Conservation (phyloP, 2,888 invertebrate species). For the Saturnia japonica region DNA sequence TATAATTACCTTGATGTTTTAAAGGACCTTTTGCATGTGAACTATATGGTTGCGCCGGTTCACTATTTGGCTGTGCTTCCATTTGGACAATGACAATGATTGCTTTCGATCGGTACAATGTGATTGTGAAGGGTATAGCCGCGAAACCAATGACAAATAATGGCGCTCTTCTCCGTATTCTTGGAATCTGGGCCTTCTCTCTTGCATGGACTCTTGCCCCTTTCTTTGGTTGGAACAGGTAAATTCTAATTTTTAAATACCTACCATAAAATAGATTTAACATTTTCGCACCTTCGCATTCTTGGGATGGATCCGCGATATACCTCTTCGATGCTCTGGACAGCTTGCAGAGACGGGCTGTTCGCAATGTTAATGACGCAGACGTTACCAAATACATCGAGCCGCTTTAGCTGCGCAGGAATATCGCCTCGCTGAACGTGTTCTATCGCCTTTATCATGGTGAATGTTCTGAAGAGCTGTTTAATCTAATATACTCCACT, state of each 20-base stretch:
- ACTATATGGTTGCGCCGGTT: slow-evolving; percentile 92
- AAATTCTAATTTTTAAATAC: slow-evolving; percentile 12
- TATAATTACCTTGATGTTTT: background rate
- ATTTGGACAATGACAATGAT: slow-evolving; percentile 97
- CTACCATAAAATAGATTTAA: too few relatives aligned
- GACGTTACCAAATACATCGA: too few relatives aligned
- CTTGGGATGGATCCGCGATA: too few relatives aligned
- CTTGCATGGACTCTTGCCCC: slow-evolving; percentile 91
- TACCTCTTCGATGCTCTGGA: too few relatives aligned
- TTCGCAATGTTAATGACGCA: too few relatives aligned
- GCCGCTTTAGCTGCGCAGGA: too few relatives aligned
- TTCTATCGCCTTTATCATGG: too few relatives aligned
- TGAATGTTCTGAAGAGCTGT: too few relatives aligned
- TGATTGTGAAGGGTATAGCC: slow-evolving; percentile 94
- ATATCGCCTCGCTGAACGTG: too few relatives aligned
- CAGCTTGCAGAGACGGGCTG: too few relatives aligned
- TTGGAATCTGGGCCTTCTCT: slow-evolving; percentile 90
- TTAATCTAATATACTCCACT: too few relatives aligned
- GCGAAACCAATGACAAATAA: slow-evolving; percentile 92
- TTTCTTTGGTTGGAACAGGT: slow-evolving; percentile 93
- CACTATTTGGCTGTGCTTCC: slow-evolving; percentile 93
- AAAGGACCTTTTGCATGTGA: slow-evolving; percentile 92
- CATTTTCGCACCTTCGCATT: too few relatives aligned
- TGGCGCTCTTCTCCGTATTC: slow-evolving; percentile 88
- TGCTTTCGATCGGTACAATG: slow-evolving; percentile 95